A percentile compares a stretch with the other conserved stretches of the same genome.
These are phyloP conservation scores for Biston betularia DNA, from an alignment of 2,888 invertebrate species.

Conservation along the genomic window DNA sequence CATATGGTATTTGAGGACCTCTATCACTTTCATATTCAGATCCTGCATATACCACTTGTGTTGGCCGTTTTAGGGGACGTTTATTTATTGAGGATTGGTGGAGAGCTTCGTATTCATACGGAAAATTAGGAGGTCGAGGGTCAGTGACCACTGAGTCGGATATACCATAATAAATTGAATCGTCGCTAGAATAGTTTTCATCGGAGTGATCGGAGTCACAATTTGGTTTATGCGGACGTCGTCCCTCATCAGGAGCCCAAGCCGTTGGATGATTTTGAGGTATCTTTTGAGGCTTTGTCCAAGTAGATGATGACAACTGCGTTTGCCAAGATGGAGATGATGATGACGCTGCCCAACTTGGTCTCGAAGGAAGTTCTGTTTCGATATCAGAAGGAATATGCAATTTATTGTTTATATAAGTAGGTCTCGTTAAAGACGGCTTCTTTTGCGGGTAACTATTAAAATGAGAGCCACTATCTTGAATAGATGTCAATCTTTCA, in stretches of 20 bases:
- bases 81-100: constrained; percentile 67
- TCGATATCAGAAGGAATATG: constrained; percentile 71
- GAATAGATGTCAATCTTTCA: constrained; percentile 55
- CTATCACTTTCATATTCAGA: constrained; percentile 66
- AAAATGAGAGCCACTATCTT: constrained; percentile 63
- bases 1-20: constrained; percentile 82
- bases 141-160: constrained; percentile 81
- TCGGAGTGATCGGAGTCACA: constrained; percentile 74
- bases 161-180: constrained; percentile 71
- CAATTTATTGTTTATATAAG: constrained; percentile 74
- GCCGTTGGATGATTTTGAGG: constrained; percentile 60
- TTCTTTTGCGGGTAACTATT: constrained; percentile 69
- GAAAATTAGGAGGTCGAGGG: constrained; percentile 79
- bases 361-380: constrained; percentile 73
- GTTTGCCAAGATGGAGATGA: constrained; percentile 53
- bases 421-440: constrained; percentile 68
- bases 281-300: constrained; percentile 61
- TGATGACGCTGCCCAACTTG: constrained; percentile 49
- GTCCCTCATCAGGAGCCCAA: constrained; percentile 76
- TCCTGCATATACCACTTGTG: constrained; percentile 83
- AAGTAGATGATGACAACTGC: constrained; percentile 29
- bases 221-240: constrained; percentile 75
- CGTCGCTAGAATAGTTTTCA: constrained; percentile 65
- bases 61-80: constrained; percentile 74
- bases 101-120: constrained; percentile 77